phyloP scores from a whole-genome alignment of 2,797 vertebrate genomes.

The Rhinichthys osculus region DNA sequence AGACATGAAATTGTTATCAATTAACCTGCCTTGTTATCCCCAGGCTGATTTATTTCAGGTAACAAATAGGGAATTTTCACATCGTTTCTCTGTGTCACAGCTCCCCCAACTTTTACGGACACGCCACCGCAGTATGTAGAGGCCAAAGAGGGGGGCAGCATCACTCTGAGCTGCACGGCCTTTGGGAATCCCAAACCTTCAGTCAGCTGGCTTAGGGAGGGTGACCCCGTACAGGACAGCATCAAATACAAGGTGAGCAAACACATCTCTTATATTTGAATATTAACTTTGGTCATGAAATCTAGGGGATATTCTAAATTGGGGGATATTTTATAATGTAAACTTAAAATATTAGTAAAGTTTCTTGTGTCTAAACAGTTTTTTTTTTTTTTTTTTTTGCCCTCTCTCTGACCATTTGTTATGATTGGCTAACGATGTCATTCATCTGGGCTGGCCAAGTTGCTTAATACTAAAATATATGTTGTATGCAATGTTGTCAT shows the following conservation, averaged over 20 bases:
- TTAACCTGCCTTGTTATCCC: background rate
- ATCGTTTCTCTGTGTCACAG: slow-evolving; percentile 71
- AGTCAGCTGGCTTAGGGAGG: slow-evolving; percentile 95
- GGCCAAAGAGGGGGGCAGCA: slow-evolving; percentile 93
- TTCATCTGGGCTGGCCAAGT: background rate
- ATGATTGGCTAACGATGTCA: background rate
- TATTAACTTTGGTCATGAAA: background rate
- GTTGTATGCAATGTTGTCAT: background rate
- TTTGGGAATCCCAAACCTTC: slow-evolving; percentile 97
- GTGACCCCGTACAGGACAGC: slow-evolving; percentile 69
- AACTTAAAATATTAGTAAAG: background rate
- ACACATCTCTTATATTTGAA: background rate
- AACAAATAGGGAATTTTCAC: background rate
- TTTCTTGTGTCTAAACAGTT: background rate
- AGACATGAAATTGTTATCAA: background rate
- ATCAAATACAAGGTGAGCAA: slow-evolving; percentile 58
- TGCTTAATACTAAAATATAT: background rate
- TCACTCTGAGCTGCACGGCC: slow-evolving; percentile 92
- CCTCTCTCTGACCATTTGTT: background rate
- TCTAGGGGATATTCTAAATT: background rate
- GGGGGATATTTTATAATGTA: background rate
- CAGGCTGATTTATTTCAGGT: background rate
- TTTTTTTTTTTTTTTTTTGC: background rate
- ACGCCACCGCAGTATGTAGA: slow-evolving; percentile 97
- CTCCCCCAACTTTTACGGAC: slow-evolving; percentile 95